Base-by-base conservation (phyloP, 1,140 invertebrate species). In the Tetragonula clypearis region DNA sequence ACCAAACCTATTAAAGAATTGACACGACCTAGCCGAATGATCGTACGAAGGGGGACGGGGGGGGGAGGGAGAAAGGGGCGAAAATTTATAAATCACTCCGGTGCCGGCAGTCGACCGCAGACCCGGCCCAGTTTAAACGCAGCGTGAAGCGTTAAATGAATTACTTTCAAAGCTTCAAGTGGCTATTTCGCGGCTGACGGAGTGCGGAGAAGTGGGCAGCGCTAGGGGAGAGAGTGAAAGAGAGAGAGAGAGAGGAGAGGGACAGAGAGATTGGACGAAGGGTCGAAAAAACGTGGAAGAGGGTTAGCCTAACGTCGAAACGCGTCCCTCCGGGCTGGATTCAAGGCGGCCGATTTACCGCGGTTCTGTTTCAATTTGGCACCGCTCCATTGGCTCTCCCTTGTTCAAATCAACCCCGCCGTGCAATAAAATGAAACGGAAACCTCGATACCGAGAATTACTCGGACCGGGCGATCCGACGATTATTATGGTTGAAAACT, bases 361-460 rank as follows among this genome's bases (percentile, higher is more conserved):
- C 30, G 56, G 53, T 62, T 85, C 79, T 60, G 79, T 88, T 88
- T 88, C 87, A 88, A 88, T 88, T 88, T 87, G 80, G 76, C 72
- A 83, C 72, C 21, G 79, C 78, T 88, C 82, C 82, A 84, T 79
- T 71, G 66, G 82, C 53, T 75, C 53, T 56, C 19, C 53, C 26
- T 35, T 41, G 56, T 56, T 30, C 26, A 49, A 72, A 79, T 75
- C 71, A 35, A 84, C 26, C 56, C 73, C 53, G 14, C 35, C 23
- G 26, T 26, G 17, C 26, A 58, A 58, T 53, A 60, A 66, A 83
- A 83, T 68, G 60, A 35, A 30, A 56, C 30, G 9, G 8, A 21
- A 35, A 66, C 15, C 23, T 12, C 30, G n/a, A 58, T 60, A 84
- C 56, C 55, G 71, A 60, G 79, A 69, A 79, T 55, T 35, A 71